Conservation (phyloP, 2,113 vertebrate species). For the Sylvietta virens region DNA sequence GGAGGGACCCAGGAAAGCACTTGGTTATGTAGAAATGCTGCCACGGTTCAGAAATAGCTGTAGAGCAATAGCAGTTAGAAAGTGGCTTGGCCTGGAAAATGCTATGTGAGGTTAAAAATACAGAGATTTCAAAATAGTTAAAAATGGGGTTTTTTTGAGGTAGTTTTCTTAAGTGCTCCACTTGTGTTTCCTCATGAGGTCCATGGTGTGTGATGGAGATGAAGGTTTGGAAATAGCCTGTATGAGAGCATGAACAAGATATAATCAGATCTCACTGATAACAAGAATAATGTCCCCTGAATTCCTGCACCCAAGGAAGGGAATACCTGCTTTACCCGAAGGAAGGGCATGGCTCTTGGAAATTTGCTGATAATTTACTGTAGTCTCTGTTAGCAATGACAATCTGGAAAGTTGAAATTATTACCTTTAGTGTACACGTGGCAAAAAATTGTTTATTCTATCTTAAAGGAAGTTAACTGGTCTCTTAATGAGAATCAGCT, state of each 20-base stretch:
- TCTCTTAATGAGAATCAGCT: neutral
- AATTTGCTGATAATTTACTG: neutral
- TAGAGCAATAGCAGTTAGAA: neutral
- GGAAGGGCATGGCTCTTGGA: neutral
- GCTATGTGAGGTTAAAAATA: neutral
- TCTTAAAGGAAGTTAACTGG: neutral
- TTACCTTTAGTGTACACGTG: neutral
- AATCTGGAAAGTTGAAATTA: neutral
- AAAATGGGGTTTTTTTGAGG: neutral
- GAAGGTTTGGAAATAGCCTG: neutral
- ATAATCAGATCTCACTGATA: neutral
- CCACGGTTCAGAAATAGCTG: neutral
- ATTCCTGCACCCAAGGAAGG: neutral
- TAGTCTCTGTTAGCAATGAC: neutral
- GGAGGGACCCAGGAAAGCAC: neutral
- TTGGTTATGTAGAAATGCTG: neutral
- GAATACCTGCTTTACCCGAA: neutral
- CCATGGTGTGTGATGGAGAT: neutral
- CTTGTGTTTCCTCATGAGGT: neutral
- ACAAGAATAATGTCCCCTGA: neutral
- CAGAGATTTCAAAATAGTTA: neutral
- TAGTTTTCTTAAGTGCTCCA: neutral
- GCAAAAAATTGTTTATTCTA: neutral
- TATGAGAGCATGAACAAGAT: neutral
- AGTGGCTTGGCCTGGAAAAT: neutral